phyloP scores from a whole-genome alignment of 2,888 invertebrate genomes.

The Isotomurus palustris region DNA sequence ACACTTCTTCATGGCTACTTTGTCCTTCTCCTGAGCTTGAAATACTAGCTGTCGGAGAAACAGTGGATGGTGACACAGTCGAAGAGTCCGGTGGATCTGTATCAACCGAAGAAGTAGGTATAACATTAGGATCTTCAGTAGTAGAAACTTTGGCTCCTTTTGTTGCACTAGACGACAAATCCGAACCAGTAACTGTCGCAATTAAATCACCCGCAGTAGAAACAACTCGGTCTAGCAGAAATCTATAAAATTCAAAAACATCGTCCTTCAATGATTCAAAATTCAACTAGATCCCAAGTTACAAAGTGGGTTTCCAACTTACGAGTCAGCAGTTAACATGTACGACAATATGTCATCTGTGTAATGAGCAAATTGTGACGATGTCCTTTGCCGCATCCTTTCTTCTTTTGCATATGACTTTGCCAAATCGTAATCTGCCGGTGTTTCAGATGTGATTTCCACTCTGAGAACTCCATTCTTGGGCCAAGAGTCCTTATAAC shows the following conservation, averaged over 20 bases:
- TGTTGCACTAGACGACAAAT: not conserved
- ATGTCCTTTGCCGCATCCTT: constrained; percentile 58
- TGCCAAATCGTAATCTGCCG: constrained; percentile 69
- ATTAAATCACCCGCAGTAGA: constrained; percentile 40
- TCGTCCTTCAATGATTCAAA: not conserved
- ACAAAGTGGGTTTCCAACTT: constrained; percentile 10
- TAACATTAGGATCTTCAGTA: constrained; percentile 19
- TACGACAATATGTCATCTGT: constrained; percentile 42
- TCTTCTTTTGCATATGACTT: constrained; percentile 79
- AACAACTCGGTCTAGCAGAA: constrained; percentile 41
- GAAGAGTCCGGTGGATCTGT: constrained; percentile 14
- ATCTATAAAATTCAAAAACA: constrained; percentile 16
- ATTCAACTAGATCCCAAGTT: not conserved
- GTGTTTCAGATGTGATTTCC: constrained; percentile 71
- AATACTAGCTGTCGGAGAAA: constrained; percentile 10
- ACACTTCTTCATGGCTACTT: constrained; percentile 13
- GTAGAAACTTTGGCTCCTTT: not conserved
- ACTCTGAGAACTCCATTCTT: constrained; percentile 83
- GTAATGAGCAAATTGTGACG: constrained; percentile 39
- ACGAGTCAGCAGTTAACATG: constrained; percentile 44
- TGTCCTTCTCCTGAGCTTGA: constrained; percentile 2
- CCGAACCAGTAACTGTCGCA: constrained; percentile 28
- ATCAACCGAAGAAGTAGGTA: constrained; percentile 19
- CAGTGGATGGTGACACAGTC: constrained; percentile 6
- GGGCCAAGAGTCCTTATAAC: constrained; percentile 86